Evolutionary conservation across 2,113 vertebrate species (phyloP).

Genomic region (Gambusia holbrooki): DNA sequence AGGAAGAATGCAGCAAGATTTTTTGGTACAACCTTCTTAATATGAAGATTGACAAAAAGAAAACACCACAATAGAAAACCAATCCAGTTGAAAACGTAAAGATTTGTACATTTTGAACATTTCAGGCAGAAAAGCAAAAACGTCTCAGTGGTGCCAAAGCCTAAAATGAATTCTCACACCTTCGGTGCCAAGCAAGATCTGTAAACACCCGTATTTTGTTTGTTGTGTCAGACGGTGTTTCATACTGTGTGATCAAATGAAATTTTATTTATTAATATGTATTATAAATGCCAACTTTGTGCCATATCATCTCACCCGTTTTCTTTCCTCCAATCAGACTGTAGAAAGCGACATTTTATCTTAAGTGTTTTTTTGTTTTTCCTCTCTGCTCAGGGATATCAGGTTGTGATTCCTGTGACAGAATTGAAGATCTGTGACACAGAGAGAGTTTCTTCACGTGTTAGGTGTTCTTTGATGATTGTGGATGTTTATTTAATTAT

Average conservation of each 20-base stretch:
- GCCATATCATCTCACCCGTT: slow-evolving; percentile 18
- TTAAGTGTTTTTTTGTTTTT: neutral
- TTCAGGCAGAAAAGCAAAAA: slow-evolving; percentile 3
- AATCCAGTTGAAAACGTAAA: neutral
- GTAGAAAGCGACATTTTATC: slow-evolving; percentile 15
- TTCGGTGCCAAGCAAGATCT: slow-evolving; percentile 64
- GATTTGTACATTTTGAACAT: slow-evolving; percentile 19
- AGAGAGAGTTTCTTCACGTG: slow-evolving; percentile 53
- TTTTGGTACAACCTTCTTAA: slow-evolving; percentile 1
- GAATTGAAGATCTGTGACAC: slow-evolving; percentile 48
- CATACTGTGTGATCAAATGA: slow-evolving; percentile 41
- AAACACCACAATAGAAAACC: neutral
- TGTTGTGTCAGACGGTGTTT: slow-evolving; percentile 48
- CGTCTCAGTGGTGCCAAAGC: slow-evolving; percentile 64
- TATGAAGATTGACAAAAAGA: neutral
- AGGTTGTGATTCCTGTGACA: slow-evolving; percentile 56
- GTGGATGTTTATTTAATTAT: slow-evolving; percentile 55
- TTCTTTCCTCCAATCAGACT: slow-evolving; percentile 18
- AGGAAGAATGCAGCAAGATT: neutral
- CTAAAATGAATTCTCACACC: slow-evolving; percentile 47
- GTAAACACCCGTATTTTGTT: slow-evolving; percentile 35
- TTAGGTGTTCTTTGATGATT: slow-evolving; percentile 36
- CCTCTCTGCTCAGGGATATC: slow-evolving; percentile 67
- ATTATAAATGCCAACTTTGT: slow-evolving; percentile 58
- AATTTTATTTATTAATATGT: slow-evolving; percentile 74